Evolutionary conservation across 2,113 vertebrate species (phyloP), one percentile per base, ranked within the genome.

Genomic region (Centropristis striata): DNA sequence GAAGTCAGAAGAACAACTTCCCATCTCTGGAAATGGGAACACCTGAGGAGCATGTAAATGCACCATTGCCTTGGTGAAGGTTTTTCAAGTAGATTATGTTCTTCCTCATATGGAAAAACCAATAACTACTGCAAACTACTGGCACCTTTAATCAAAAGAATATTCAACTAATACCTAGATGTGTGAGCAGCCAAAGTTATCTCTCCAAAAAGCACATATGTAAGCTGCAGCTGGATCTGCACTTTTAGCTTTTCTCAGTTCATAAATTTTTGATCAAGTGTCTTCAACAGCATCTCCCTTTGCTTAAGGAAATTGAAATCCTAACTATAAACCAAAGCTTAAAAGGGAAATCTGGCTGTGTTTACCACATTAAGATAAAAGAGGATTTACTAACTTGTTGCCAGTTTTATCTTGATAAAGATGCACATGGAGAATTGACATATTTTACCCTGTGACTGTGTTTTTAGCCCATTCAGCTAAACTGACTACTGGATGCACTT

Each of bases 201-300:
- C n/a, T 36, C 11, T 37, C 16, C 16, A 21, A n/a, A 63, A 11
- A 28, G 71, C 47, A 42, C 36, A 54, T 12, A 54, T 49, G n/a
- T 25, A 41, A 75, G 54, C 41, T 21, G 18, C 25, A 23, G 71
- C 70, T 58, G 47, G 46, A 64, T 71, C 73, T 71, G 65, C 60
- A 25, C 72, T 58, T 88, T 71, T 46, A 54, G 27, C 73, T 78
- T 61, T 83, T 44, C 64, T 73, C 18, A 49, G 53, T 54, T 51
- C 49, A 82, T 80, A 4, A 51, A 57, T 80, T 74, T 83, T 87
- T 87, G 0, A 90, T 75, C 16, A 54, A 51, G 49, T 32, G 32
- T 47, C 47, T 67, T 53, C 47, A 73, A 63, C 25, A 12, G 37
- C n/a, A 9, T 41, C 44, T 69, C 8, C 18, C n/a, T 25, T 13